Percentiles rank a stretch among this genome's conserved stretches.
phyloP scores from a whole-genome alignment of 2,888 invertebrate species.

The Pandemis heparana region DNA sequence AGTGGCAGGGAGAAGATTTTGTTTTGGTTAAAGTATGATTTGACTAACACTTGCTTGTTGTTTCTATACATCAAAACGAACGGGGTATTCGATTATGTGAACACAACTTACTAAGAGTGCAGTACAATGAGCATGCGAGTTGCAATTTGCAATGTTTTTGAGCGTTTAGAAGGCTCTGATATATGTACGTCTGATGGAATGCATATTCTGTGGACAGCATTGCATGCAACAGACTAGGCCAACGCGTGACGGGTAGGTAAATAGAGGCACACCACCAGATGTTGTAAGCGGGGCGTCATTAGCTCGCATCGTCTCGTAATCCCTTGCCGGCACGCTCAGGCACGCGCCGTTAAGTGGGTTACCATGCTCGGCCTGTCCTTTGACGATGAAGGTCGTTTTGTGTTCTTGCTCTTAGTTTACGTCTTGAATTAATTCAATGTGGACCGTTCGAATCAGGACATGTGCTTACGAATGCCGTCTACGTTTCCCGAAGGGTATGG shows the following conservation, averaged over 20 bases:
- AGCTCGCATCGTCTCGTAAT: constrained; percentile 62
- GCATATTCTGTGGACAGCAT: not conserved
- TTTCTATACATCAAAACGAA: not conserved
- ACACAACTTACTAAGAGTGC: not conserved
- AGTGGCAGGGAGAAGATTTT: no score
- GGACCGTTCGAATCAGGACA: not conserved
- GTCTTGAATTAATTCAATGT: constrained; percentile 26
- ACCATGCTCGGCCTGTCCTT: constrained; percentile 66
- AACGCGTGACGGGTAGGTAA: constrained; percentile 31
- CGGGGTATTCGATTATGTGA: not conserved
- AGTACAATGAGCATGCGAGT: not conserved
- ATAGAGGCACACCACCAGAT: constrained; percentile 58
- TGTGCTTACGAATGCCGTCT: not conserved
- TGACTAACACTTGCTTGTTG: no score
- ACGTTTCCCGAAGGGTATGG: not conserved
- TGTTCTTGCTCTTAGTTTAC: constrained; percentile 30
- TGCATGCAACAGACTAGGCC: constrained; percentile 16
- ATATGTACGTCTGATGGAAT: not conserved
- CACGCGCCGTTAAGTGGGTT: constrained; percentile 78
- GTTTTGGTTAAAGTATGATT: no score
- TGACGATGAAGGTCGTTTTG: constrained; percentile 66
- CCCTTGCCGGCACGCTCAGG: constrained; percentile 68
- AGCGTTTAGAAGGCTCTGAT: not conserved
- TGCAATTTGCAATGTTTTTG: not conserved
- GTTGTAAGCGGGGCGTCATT: constrained; percentile 62